phyloP scores from a whole-genome alignment of 2,888 invertebrate species.

The Loripinus fragilis region DNA sequence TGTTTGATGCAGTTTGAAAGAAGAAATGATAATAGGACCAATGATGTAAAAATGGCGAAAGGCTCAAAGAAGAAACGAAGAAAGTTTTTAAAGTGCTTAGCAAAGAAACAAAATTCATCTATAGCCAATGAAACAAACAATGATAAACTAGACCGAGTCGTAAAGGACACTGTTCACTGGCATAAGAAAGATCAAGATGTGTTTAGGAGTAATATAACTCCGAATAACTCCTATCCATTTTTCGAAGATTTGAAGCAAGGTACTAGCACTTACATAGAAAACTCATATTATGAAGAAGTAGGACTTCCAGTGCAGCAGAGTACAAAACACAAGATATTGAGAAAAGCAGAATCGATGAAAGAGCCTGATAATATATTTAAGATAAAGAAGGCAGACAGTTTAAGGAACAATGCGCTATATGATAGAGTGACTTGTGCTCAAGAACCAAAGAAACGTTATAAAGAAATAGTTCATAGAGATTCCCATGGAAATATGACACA shows the following conservation, averaged over 20 bases:
- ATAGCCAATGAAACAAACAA: too few relatives aligned
- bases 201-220: too few relatives aligned
- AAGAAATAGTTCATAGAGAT: neutral
- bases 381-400: neutral
- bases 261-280: neutral
- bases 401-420: neutral
- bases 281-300: neutral
- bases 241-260: neutral
- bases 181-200: too few relatives aligned
- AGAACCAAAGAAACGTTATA: constrained; percentile 8
- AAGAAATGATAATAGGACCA: neutral
- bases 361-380: neutral
- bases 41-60: neutral
- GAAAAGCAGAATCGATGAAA: neutral
- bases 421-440: neutral
- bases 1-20: neutral
- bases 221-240: neutral
- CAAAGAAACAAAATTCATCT: too few relatives aligned
- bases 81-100: neutral
- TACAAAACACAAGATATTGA: neutral
- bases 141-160: too few relatives aligned
- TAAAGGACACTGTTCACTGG: too few relatives aligned
- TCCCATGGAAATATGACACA: neutral
- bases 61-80: neutral
- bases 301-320: neutral